Percentiles rank a stretch among this genome's conserved stretches.
Evolutionary conservation across 1,140 invertebrate species (phyloP).

Genomic region (Spodoptera frugiperda): DNA sequence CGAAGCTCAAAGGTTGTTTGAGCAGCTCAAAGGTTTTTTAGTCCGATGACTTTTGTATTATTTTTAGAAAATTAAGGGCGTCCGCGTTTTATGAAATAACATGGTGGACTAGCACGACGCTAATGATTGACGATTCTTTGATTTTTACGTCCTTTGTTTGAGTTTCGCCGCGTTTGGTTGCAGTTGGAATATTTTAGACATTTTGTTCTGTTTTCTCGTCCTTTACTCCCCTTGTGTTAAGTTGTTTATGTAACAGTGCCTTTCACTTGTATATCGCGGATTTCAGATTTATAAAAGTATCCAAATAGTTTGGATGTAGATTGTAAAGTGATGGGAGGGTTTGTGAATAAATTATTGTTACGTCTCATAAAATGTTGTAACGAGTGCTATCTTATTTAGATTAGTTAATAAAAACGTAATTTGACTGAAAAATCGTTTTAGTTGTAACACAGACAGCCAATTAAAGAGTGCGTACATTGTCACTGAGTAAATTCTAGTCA

Average conservation of each 20-base stretch:
- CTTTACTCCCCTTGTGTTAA: neutral
- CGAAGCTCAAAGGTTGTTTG: neutral
- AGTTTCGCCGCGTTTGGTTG: neutral
- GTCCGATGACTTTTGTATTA: neutral
- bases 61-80: constrained; percentile 3
- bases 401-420: neutral
- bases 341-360: too few species aligned
- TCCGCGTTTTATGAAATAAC: constrained; percentile 2
- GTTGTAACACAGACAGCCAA: neutral
- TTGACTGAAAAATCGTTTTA: neutral
- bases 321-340: too few species aligned
- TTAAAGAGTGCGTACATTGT: neutral
- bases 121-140: constrained; percentile 28
- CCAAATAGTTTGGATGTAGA: too few species aligned
- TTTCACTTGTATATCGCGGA: neutral
- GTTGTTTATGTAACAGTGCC: neutral
- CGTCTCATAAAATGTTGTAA: too few species aligned
- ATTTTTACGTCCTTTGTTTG: constrained; percentile 27
- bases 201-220: constrained; percentile 22
- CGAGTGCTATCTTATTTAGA: too few species aligned
- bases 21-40: neutral
- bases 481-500: neutral
- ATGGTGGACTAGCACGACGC: constrained; percentile 16
- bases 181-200: neutral
- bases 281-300: neutral